Evolutionary conservation across 2,888 invertebrate genomes (phyloP).

Genomic region (Trichogramma dendrolimi): DNA sequence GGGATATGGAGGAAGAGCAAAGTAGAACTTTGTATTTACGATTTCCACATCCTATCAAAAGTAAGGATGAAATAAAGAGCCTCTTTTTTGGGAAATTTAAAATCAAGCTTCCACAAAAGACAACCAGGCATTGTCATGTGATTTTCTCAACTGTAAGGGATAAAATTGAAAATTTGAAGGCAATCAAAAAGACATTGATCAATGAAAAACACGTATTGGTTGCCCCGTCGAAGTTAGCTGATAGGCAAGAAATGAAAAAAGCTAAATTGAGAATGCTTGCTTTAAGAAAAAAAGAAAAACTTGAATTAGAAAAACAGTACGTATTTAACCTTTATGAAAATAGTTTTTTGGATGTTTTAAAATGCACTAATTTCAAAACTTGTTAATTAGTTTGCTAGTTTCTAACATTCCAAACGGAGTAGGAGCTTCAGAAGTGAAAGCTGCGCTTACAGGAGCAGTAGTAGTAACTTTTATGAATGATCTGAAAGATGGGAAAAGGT

Average conservation of each 20-base stretch:
- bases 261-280: constrained; percentile 32
- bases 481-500: constrained; percentile 24
- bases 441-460: constrained; percentile 36
- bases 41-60: constrained; percentile 39
- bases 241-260: constrained; percentile 20
- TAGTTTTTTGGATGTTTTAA: not conserved
- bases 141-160: constrained; percentile 37
- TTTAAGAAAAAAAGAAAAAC: constrained; percentile 28
- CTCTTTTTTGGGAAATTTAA: constrained; percentile 38
- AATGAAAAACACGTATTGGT: constrained; percentile 37
- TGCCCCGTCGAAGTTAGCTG: constrained; percentile 22
- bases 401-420: constrained; percentile 38
- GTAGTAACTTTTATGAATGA: constrained; percentile 34
- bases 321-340: constrained; percentile 14
- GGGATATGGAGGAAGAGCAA: constrained; percentile 29
- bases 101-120: constrained; percentile 40
- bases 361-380: not conserved
- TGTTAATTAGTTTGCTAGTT: constrained; percentile 35
- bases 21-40: constrained; percentile 39
- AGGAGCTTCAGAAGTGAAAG: constrained; percentile 34
- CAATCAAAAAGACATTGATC: constrained; percentile 29
- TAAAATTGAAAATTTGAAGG: constrained; percentile 36
- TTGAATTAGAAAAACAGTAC: constrained; percentile 36
- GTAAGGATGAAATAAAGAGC: constrained; percentile 34
- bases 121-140: constrained; percentile 39